Evolutionary conservation across 2,888 invertebrate genomes (phyloP).

Genomic region (Apamea sordens): DNA sequence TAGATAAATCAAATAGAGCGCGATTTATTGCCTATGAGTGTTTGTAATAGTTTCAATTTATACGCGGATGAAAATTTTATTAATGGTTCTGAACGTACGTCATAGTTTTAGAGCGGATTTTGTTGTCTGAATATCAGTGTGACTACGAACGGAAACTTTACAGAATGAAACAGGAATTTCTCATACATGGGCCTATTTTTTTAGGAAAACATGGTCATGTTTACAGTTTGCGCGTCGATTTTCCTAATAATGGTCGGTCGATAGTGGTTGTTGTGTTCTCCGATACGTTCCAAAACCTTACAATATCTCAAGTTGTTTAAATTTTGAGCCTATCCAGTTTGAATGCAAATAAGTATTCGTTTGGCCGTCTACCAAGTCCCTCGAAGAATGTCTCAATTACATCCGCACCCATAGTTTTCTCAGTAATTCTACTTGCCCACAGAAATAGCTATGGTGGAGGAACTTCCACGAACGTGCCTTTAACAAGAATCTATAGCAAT

Average conservation of each 20-base stretch:
- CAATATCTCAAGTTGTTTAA: not conserved
- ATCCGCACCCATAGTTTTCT: not conserved
- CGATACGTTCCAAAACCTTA: not conserved
- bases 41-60: slow-evolving; percentile 53
- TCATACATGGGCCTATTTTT: not conserved
- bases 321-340: not conserved
- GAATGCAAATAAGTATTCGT: not conserved
- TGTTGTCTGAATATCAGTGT: slow-evolving; percentile 15
- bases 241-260: too few relatives aligned
- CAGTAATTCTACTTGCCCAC: not conserved
- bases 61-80: slow-evolving; percentile 37
- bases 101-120: slow-evolving; percentile 25
- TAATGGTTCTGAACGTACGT: slow-evolving; percentile 33
- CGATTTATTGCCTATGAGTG: slow-evolving; percentile 44
- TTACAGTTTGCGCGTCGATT: not conserved
- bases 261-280: not conserved
- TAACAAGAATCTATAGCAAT: slow-evolving; percentile 1
- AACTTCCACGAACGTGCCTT: slow-evolving; percentile 6
- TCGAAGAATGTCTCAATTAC: not conserved
- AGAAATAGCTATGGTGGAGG: slow-evolving; percentile 1
- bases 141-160: not conserved
- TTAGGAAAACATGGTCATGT: not conserved
- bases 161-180: not conserved
- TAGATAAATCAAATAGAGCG: slow-evolving; percentile 53
- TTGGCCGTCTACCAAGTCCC: too few relatives aligned